These are phyloP conservation scores for Drosophila kepulauana DNA, from an alignment of 1,140 invertebrate genomes.

Conservation along the genomic window DNA sequence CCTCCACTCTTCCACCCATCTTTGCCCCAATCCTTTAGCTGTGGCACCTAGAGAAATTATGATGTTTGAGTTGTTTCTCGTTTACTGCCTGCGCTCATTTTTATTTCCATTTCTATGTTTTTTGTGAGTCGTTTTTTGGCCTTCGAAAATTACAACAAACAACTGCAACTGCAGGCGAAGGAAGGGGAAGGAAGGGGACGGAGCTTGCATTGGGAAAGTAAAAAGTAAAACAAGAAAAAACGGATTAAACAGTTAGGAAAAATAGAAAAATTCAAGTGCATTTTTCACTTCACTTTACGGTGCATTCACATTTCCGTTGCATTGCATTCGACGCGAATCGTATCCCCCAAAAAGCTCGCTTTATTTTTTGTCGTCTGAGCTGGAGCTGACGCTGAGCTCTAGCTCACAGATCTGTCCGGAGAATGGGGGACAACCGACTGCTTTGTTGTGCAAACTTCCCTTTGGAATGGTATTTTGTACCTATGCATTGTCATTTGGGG, in stretches of 20 bases:
- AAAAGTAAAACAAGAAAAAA: constrained; percentile 10
- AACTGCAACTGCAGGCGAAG: neutral
- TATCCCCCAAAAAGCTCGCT: constrained; percentile 31
- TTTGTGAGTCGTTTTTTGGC: constrained; percentile 61
- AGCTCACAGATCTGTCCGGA: too few relatives aligned
- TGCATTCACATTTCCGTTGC: constrained; percentile 83
- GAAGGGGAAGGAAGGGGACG: neutral
- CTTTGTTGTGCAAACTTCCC: neutral
- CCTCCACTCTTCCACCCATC: neutral
- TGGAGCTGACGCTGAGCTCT: neutral
- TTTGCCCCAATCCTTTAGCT: neutral
- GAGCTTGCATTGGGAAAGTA: neutral
- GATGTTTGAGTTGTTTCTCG: constrained; percentile 71
- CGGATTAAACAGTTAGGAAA: constrained; percentile 74
- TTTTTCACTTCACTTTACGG: constrained; percentile 82
- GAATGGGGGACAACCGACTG: neutral
- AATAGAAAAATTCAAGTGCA: constrained; percentile 81
- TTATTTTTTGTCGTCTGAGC: constrained; percentile 62
- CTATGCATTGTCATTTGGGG: constrained; percentile 78
- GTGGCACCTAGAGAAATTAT: constrained; percentile 67
- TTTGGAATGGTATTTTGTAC: constrained; percentile 67
- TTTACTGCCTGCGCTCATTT: constrained; percentile 69
- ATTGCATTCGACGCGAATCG: constrained; percentile 59
- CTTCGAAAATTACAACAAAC: constrained; percentile 78
- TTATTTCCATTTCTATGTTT: constrained; percentile 67